A percentile compares a stretch with the other conserved stretches of the same genome.
phyloP scores from a whole-genome alignment of 2,888 invertebrate genomes.

The Heliconius erato region DNA sequence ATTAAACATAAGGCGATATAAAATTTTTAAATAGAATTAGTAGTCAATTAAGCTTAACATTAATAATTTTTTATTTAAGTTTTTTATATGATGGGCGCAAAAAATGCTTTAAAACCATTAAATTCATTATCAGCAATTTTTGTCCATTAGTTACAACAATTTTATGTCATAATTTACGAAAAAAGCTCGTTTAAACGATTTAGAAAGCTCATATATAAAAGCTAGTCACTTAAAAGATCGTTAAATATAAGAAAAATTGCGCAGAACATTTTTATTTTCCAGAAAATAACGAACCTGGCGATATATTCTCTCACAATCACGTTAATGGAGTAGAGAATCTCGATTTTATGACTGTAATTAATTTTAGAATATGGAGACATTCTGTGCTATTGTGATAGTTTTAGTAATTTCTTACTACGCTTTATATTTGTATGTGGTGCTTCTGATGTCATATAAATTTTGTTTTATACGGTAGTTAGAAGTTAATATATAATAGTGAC shows the following conservation, averaged over 20 bases:
- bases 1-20: no score
- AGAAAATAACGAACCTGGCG: constrained; percentile 29
- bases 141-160: neutral
- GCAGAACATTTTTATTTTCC: constrained; percentile 27
- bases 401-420: constrained; percentile 22
- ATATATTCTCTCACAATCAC: constrained; percentile 44
- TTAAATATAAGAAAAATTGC: constrained; percentile 32
- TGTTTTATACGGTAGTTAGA: neutral
- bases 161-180: neutral
- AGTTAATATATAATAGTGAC: neutral
- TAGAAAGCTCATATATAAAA: constrained; percentile 9
- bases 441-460: constrained; percentile 4
- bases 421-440: neutral
- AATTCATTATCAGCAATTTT: no score
- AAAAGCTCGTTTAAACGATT: constrained; percentile 4
- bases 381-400: constrained; percentile 37
- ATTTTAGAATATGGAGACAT: constrained; percentile 48
- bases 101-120: no score
- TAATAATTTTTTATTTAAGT: no score
- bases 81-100: no score
- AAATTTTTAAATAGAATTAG: no score
- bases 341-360: constrained; percentile 49
- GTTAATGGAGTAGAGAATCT: constrained; percentile 36
- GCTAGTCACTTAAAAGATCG: constrained; percentile 11
- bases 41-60: no score